phyloP scores from a whole-genome alignment of 2,113 vertebrate genomes.

The Podarcis muralis region DNA sequence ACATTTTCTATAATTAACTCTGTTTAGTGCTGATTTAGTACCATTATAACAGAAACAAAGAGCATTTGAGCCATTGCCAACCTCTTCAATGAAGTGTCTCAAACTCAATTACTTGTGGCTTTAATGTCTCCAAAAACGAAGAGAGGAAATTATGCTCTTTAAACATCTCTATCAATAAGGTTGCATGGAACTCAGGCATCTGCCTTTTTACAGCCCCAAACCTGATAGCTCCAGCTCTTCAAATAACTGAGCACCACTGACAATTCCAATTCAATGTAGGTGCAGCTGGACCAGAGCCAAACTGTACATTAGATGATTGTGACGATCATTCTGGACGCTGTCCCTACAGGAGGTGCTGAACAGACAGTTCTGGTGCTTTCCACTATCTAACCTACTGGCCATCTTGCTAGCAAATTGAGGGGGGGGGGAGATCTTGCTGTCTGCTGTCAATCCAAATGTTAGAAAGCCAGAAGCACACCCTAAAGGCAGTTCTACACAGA shows the following conservation, averaged over 20 bases:
- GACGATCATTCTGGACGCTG: background rate
- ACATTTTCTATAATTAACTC: constrained; percentile 17
- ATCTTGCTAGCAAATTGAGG: background rate
- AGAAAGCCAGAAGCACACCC: background rate
- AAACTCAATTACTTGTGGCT: background rate
- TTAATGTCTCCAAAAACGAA: constrained; percentile 1
- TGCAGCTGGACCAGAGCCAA: background rate
- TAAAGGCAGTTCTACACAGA: background rate
- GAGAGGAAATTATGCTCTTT: constrained; percentile 2
- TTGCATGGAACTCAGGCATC: background rate
- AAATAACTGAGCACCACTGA: background rate
- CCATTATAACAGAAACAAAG: constrained; percentile 28
- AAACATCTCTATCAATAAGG: constrained; percentile 9
- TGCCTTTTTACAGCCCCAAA: background rate
- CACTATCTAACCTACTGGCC: background rate
- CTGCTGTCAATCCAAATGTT: background rate
- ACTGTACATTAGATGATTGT: background rate
- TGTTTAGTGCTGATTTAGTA: constrained; percentile 33
- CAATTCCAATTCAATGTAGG: background rate
- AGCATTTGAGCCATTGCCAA: constrained; percentile 25
- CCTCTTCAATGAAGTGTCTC: constrained; percentile 19
- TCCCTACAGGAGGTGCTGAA: background rate
- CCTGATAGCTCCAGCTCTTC: background rate
- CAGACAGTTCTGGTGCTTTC: background rate
- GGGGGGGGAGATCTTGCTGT: background rate